These are phyloP conservation scores for Archivesica marissinica DNA, from an alignment of 1,140 invertebrate species.

Conservation along the genomic window DNA sequence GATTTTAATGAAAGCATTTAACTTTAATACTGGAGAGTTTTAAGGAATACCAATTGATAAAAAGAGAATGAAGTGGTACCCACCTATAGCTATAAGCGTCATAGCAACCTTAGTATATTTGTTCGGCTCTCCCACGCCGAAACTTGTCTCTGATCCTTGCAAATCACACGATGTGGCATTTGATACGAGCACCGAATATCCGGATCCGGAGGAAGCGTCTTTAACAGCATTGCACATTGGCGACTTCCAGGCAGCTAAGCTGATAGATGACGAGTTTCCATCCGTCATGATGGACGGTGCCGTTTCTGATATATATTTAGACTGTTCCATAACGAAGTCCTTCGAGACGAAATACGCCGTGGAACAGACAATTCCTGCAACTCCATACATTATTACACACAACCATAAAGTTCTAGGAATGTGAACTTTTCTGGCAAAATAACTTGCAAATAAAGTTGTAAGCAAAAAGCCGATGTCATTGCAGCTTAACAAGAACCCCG, in stretches of 20 bases:
- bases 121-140: conserved; percentile 63
- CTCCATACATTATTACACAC: conserved; percentile 58
- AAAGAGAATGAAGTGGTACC: neutral
- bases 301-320: neutral
- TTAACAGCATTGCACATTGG: conserved; percentile 38
- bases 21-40: too few species aligned
- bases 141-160: conserved; percentile 40
- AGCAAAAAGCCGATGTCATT: conserved; percentile 67
- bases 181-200: conserved; percentile 5
- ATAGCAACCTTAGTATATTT: conserved; percentile 65
- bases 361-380: conserved; percentile 62
- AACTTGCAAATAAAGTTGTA: conserved; percentile 60
- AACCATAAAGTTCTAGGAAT: conserved; percentile 64
- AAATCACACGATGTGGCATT: conserved; percentile 34
- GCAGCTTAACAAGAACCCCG: conserved; percentile 64
- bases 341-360: conserved; percentile 59
- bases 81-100: conserved; percentile 63
- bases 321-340: conserved; percentile 34
- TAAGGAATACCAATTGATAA: too few species aligned
- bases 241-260: neutral
- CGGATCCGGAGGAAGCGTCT: neutral
- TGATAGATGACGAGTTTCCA: neutral
- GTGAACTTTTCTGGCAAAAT: conserved; percentile 62
- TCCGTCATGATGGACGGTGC: neutral
- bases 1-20: too few species aligned